A percentile compares a stretch with the other conserved stretches of the same genome.
phyloP scores from a whole-genome alignment of 2,113 vertebrate genomes.

The Cyanistes caeruleus region DNA sequence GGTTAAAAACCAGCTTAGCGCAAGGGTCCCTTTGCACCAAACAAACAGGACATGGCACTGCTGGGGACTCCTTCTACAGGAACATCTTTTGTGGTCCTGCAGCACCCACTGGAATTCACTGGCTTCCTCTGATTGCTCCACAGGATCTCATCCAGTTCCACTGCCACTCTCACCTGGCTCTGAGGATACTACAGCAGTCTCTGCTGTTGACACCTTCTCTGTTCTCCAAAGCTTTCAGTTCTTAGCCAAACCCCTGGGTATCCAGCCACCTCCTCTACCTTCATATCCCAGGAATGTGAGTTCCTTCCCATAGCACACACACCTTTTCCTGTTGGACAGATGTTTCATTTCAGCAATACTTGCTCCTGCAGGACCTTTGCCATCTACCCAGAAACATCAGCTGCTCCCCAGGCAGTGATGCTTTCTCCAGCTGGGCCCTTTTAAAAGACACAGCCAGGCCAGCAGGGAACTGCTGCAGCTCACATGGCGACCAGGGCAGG shows the following conservation, averaged over 20 bases:
- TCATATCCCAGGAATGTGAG: not conserved
- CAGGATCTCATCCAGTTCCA: not conserved
- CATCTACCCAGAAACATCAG: not conserved
- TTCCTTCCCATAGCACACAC: accelerated
- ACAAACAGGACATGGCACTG: too few species aligned
- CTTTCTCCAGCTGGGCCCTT: not conserved
- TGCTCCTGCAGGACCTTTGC: not conserved
- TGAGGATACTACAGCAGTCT: not conserved
- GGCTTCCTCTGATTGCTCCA: not conserved
- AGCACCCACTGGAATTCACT: not conserved
- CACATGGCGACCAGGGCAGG: not conserved
- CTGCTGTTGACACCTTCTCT: not conserved
- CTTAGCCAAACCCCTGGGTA: not conserved
- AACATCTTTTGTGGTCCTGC: not conserved
- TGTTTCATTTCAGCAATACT: not conserved
- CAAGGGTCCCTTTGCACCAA: not conserved
- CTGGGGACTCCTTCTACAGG: not conserved
- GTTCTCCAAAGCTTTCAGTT: not conserved
- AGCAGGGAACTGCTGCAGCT: not conserved
- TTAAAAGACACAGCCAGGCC: not conserved
- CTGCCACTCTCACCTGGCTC: not conserved
- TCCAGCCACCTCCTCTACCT: not conserved
- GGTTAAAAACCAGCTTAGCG: not conserved
- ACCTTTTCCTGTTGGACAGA: not conserved
- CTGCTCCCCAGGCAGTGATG: not conserved